phyloP scores from a whole-genome alignment of 2,888 invertebrate genomes.

The Lamellibrachia columna region DNA sequence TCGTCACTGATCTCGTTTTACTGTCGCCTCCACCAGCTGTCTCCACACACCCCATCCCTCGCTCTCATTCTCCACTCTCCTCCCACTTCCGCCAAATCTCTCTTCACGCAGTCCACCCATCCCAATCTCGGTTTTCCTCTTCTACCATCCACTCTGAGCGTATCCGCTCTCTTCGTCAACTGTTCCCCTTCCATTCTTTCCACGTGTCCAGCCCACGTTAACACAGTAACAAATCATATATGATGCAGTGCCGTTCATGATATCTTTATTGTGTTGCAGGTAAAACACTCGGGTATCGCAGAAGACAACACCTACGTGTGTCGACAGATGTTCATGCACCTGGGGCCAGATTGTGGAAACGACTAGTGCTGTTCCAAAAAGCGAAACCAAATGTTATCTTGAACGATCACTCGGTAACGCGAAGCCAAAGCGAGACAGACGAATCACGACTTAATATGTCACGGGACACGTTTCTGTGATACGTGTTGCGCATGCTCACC shows the following conservation, averaged over 20 bases:
- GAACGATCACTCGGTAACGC: not conserved
- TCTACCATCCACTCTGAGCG: too few relatives aligned
- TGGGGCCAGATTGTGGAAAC: not conserved
- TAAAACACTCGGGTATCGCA: not conserved
- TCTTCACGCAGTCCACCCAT: too few relatives aligned
- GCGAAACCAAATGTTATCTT: not conserved
- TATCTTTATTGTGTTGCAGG: not conserved
- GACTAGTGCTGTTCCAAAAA: constrained; percentile 3
- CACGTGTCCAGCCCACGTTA: too few relatives aligned
- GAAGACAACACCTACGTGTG: not conserved
- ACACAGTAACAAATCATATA: not conserved
- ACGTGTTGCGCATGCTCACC: not conserved
- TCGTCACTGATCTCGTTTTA: too few relatives aligned
- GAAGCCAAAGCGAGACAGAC: not conserved
- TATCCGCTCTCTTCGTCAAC: too few relatives aligned
- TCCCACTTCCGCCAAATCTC: too few relatives aligned
- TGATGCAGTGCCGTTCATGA: not conserved
- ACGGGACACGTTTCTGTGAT: not conserved
- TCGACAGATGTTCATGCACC: not conserved
- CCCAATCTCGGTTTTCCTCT: too few relatives aligned
- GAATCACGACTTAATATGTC: not conserved
- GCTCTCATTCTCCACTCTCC: too few relatives aligned
- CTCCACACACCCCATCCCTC: too few relatives aligned
- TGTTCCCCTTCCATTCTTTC: too few relatives aligned
- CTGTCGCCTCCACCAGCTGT: too few relatives aligned